Base-by-base conservation (phyloP, 2,113 vertebrate species). In the Ivindomyrus marchei region DNA sequence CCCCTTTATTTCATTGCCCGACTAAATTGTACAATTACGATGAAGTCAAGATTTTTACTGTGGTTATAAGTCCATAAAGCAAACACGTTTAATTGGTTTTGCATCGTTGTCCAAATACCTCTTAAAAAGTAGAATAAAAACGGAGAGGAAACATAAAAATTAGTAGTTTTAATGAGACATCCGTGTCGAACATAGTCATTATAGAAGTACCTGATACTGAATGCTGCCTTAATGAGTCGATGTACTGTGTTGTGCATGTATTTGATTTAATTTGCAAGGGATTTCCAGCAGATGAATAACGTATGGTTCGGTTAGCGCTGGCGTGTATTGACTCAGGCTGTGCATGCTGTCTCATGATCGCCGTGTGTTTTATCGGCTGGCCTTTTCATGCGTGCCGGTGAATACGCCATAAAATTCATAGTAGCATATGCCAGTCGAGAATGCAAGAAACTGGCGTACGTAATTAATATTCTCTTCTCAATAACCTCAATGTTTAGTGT, bases 1-100 rank as follows among this genome's bases (percentile, higher is more conserved):
- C 31, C 15, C 19, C n/a, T 85, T 95, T 58, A 58, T 91, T 91
- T 88, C 92, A 91, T 47, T 90, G 52, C 90, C 80, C 27, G 27
- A 36, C n/a, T 36, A 91, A 91, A 93, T 93, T 91, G 92, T 90
- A 85, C 91, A 94, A 92, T 94, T 93, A 94, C 91, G 31, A 46
- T 92, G 91, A 92, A 92, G 91, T 74, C 42, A 90, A 89, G 88
- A 88, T 83, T 88, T 90, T 92, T 90, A 91, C 88, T 45, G 42
- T 91, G 92, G 92, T 94, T 92, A 91, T 87, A 89, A 90, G 86
- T 86, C 90, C 88, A 89, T 88, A 91, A 92, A 93, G 91, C 92
- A 10, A 91, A 85, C 58, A 36, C 66, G 58, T 66, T 89, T 77
- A 80, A 58, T 89, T 89, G 91, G 17, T 39, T 5, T 50, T 50